Percentiles rank a stretch among this genome's conserved stretches.
Evolutionary conservation across 2,113 vertebrate species (phyloP).

Genomic region (Tetraodon nigroviridis): DNA sequence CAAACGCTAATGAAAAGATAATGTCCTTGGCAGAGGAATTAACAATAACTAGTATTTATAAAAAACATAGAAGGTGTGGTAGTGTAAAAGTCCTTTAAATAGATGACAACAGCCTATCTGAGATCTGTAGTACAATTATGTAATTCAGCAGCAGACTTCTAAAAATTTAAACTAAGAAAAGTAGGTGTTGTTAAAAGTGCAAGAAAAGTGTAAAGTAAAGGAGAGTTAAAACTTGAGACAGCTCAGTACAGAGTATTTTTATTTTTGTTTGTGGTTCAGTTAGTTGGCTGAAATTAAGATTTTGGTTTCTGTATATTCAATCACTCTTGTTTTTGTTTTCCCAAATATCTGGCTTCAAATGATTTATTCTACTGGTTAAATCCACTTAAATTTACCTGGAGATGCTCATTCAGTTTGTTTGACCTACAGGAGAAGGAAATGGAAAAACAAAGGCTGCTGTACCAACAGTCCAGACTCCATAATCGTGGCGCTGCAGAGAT

Average conservation of each 20-base stretch:
- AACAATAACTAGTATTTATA: not conserved
- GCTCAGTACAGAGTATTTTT: not conserved
- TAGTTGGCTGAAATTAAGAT: too few species aligned
- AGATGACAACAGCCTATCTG: conserved; percentile 2
- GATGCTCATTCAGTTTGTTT: conserved; percentile 29
- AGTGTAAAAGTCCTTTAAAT: conserved; percentile 19
- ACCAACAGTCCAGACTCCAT: conserved; percentile 89
- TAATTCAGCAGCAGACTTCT: not conserved
- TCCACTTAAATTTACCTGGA: conserved; percentile 4
- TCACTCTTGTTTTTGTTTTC: too few species aligned
- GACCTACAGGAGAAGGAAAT: conserved; percentile 85
- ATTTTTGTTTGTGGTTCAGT: too few species aligned
- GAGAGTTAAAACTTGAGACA: conserved; percentile 1
- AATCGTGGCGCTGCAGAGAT: conserved; percentile 89
- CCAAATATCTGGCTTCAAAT: not conserved
- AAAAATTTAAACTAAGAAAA: conserved; percentile 36
- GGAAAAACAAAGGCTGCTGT: conserved; percentile 89
- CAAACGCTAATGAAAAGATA: too few species aligned
- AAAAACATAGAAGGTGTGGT: conserved; percentile 42
- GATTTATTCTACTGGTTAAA: conserved; percentile 26
- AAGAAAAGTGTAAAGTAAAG: conserved; percentile 36
- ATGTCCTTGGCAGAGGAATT: too few species aligned
- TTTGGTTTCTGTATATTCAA: too few species aligned
- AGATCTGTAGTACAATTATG: not conserved
- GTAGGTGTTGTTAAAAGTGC: conserved; percentile 15